Percentiles rank a stretch among this genome's conserved stretches.
Evolutionary conservation across 92 coral and sea anemone genomes (phyloP).

Genomic region (Zoanthus sociatus): DNA sequence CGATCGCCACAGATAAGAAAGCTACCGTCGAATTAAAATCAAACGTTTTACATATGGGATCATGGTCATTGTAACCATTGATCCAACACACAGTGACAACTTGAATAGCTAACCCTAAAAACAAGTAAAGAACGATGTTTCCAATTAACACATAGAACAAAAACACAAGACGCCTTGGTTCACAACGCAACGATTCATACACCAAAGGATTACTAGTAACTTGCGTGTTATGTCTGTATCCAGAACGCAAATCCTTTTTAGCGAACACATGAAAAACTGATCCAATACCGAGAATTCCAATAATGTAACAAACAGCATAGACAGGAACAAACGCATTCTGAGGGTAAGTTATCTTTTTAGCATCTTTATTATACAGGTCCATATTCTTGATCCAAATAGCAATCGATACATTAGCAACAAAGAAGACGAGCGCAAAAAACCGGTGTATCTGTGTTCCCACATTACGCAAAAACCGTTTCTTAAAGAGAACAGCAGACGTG

Average conservation of each 20-base stretch:
- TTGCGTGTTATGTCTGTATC: neutral
- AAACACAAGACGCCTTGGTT: neutral
- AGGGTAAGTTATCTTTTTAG: neutral
- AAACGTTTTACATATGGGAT: neutral
- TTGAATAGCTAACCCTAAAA: neutral
- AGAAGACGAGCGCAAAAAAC: neutral
- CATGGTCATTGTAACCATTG: neutral
- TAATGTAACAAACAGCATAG: neutral
- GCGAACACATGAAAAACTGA: neutral
- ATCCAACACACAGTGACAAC: neutral
- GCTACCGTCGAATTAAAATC: neutral
- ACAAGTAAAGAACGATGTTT: neutral
- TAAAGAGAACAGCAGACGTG: conserved; percentile 2
- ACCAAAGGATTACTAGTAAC: too few species aligned
- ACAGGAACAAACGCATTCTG: neutral
- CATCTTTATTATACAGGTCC: conserved; percentile 18
- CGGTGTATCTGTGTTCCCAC: neutral
- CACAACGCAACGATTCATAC: neutral
- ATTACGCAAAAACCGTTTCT: neutral
- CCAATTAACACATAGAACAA: neutral
- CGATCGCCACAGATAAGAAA: neutral
- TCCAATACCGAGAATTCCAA: neutral
- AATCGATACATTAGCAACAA: neutral
- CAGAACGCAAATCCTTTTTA: neutral
- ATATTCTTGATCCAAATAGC: conserved; percentile 4